A percentile compares a stretch with the other conserved stretches of the same genome.
These are phyloP conservation scores for Hyposoter didymator DNA, from an alignment of 2,888 invertebrate species.

Conservation along the genomic window DNA sequence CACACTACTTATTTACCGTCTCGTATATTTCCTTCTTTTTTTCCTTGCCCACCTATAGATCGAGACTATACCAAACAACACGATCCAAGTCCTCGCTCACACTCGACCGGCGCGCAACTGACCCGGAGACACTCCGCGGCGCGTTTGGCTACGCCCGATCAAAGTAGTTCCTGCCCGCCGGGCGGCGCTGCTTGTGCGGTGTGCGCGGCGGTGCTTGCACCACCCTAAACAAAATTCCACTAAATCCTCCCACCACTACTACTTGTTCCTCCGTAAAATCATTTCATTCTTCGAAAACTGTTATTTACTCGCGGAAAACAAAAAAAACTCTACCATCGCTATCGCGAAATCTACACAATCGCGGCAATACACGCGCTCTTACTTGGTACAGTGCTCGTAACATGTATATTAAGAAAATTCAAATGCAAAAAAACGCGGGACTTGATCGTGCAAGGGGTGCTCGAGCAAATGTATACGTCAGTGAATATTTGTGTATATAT, in stretches of 20 bases:
- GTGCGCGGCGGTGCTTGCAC: too few relatives aligned
- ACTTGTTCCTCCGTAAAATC: too few relatives aligned
- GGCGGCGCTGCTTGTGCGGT: constrained; percentile 38
- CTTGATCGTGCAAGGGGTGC: constrained; percentile 22
- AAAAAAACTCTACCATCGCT: too few relatives aligned
- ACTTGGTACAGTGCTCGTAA: too few relatives aligned
- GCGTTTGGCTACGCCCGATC: constrained; percentile 77
- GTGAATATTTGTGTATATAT: constrained; percentile 64
- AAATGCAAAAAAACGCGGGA: neutral
- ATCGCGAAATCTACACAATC: too few relatives aligned
- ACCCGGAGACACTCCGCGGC: constrained; percentile 72
- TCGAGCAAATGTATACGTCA: constrained; percentile 38
- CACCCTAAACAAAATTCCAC: neutral
- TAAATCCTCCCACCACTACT: too few relatives aligned
- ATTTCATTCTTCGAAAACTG: too few relatives aligned
- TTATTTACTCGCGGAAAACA: too few relatives aligned
- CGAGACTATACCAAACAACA: constrained; percentile 33
- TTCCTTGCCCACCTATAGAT: constrained; percentile 22
- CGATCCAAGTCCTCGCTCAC: constrained; percentile 74
- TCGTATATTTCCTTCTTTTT: constrained; percentile 36
- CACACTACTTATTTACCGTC: constrained; percentile 69
- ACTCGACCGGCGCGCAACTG: constrained; percentile 83
- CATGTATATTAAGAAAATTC: neutral
- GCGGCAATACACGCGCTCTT: too few relatives aligned
- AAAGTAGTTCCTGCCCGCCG: constrained; percentile 75